These are phyloP conservation scores for Ptilorrhoa leucosticta DNA, from an alignment of 2,113 vertebrate species.

Conservation along the genomic window DNA sequence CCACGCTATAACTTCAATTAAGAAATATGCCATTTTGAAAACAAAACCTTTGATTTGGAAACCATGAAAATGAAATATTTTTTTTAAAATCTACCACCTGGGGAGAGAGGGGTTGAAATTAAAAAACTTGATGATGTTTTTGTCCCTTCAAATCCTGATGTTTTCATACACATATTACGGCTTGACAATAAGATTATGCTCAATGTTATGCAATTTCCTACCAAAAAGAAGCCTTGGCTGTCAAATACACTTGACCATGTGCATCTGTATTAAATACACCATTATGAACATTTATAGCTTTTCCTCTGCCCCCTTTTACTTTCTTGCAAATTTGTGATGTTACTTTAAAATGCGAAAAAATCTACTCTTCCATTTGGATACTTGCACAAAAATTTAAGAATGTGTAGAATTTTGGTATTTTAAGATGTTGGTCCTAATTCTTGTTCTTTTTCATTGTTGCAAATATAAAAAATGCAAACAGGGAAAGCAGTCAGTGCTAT, in stretches of 20 bases:
- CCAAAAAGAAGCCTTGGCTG: neutral
- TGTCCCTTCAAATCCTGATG: neutral
- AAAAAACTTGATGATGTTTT: neutral
- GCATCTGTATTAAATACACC: neutral
- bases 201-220: neutral
- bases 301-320: neutral
- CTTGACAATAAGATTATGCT: neutral
- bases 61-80: neutral
- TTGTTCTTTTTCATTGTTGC: neutral
- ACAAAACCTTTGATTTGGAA: neutral
- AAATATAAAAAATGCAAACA: neutral
- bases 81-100: neutral
- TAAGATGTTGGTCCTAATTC: neutral
- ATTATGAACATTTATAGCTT: neutral
- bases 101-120: neutral
- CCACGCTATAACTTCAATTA: fast-evolving
- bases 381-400: neutral
- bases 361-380: neutral
- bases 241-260: neutral
- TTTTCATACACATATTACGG: neutral
- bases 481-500: neutral
- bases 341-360: neutral
- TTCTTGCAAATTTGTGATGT: neutral
- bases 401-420: neutral
- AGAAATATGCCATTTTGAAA: neutral